Evolutionary conservation across 2,797 vertebrate genomes (phyloP).

Genomic region (Centropyge bicolor): DNA sequence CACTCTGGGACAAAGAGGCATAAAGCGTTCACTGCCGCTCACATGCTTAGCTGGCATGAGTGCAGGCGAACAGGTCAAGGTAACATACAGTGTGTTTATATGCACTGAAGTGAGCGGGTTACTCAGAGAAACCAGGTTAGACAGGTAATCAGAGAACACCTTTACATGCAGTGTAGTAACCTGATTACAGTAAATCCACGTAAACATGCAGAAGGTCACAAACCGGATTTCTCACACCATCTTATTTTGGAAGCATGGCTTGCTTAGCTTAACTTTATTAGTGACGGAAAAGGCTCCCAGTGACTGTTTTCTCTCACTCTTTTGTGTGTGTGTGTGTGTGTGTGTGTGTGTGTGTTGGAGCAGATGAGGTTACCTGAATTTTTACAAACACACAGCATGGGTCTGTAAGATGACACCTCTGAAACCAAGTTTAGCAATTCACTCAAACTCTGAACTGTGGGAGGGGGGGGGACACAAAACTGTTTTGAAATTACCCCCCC

Average conservation of each 20-base stretch:
- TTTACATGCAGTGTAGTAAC: neutral
- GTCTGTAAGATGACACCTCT: neutral
- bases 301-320: neutral
- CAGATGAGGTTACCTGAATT: neutral
- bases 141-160: neutral
- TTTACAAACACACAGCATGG: neutral
- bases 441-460: neutral
- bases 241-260: neutral
- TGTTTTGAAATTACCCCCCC: neutral
- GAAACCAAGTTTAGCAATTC: neutral
- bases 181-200: neutral
- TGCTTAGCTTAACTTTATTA: neutral
- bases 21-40: neutral
- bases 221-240: neutral
- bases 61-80: neutral
- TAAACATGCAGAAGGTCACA: neutral
- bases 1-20: conserved; percentile 9
- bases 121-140: neutral
- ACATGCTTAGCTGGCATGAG: neutral
- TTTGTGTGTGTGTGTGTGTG: neutral
- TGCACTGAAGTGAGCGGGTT: neutral
- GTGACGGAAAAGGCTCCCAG: neutral
- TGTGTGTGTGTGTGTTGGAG: neutral
- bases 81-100: neutral
- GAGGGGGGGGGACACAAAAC: neutral